Conservation (phyloP, 2,113 vertebrate species). For the Phaethon lepturus region DNA sequence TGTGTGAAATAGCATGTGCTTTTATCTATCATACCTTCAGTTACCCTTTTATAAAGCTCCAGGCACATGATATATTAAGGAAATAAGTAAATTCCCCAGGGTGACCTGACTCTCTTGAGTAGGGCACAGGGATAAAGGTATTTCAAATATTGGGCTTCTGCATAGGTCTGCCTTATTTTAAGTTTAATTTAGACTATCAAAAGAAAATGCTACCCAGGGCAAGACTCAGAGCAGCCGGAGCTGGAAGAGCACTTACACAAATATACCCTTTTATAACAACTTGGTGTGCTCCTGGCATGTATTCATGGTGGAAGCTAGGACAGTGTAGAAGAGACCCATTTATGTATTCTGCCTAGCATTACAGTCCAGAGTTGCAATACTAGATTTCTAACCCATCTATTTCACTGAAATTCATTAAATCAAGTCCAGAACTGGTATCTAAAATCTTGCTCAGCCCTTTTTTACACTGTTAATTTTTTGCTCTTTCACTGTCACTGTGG, state of each 20-base stretch:
- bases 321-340: background rate
- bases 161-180: background rate
- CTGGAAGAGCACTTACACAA: background rate
- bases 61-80: background rate
- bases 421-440: background rate
- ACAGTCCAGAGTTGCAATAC: background rate
- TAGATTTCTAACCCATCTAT: background rate
- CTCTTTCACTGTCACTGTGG: background rate
- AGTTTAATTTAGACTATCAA: background rate
- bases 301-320: background rate
- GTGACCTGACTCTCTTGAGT: background rate
- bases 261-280: background rate
- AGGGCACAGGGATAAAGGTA: background rate
- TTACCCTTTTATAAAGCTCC: background rate
- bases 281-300: background rate
- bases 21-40: background rate
- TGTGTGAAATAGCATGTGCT: background rate
- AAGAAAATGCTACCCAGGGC: background rate
- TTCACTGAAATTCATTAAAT: background rate
- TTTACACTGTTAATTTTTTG: background rate
- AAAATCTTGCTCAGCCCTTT: background rate
- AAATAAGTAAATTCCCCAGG: background rate
- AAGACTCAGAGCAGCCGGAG: background rate
- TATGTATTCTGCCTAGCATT: background rate
- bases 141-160: background rate